Evolutionary conservation across 2,113 vertebrate species (phyloP).

Genomic region (Chionodraco myersi): DNA sequence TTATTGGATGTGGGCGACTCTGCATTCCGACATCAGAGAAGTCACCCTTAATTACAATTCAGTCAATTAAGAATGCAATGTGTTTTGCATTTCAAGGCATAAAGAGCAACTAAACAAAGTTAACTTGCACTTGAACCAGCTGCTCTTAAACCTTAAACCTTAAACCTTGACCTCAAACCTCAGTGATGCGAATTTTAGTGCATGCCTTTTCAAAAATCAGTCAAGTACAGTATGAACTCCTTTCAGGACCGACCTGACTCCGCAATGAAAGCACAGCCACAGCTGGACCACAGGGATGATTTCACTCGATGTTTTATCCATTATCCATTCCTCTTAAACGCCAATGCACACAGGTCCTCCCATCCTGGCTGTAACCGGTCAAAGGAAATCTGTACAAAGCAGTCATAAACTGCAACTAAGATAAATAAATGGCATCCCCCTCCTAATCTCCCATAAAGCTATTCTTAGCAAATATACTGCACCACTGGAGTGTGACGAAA

Average conservation of each 20-base stretch:
- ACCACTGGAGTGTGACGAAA: slow-evolving; percentile 48
- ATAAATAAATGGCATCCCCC: slow-evolving; percentile 15
- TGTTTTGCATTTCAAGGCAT: slow-evolving; percentile 58
- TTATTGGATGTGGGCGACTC: slow-evolving; percentile 50
- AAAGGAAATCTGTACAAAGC: slow-evolving; percentile 37
- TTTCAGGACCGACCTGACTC: neutral
- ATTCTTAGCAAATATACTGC: slow-evolving; percentile 47
- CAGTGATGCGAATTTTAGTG: slow-evolving; percentile 13
- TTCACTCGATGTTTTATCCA: slow-evolving; percentile 43
- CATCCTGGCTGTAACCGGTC: slow-evolving; percentile 3
- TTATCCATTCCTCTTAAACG: neutral
- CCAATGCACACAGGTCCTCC: slow-evolving; percentile 21
- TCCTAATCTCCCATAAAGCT: slow-evolving; percentile 42
- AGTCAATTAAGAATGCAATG: slow-evolving; percentile 45
- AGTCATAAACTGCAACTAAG: slow-evolving; percentile 21
- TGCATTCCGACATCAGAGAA: slow-evolving; percentile 35
- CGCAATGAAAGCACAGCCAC: neutral
- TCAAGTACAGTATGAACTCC: slow-evolving; percentile 7
- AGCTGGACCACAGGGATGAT: slow-evolving; percentile 26
- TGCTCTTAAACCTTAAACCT: slow-evolving; percentile 50
- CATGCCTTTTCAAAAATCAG: neutral
- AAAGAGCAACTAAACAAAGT: slow-evolving; percentile 50
- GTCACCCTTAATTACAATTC: slow-evolving; percentile 48
- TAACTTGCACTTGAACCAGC: slow-evolving; percentile 35
- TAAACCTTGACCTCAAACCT: slow-evolving; percentile 52